phyloP scores from a whole-genome alignment of 1,140 invertebrate species.

The Drosophila sulfurigaster region DNA sequence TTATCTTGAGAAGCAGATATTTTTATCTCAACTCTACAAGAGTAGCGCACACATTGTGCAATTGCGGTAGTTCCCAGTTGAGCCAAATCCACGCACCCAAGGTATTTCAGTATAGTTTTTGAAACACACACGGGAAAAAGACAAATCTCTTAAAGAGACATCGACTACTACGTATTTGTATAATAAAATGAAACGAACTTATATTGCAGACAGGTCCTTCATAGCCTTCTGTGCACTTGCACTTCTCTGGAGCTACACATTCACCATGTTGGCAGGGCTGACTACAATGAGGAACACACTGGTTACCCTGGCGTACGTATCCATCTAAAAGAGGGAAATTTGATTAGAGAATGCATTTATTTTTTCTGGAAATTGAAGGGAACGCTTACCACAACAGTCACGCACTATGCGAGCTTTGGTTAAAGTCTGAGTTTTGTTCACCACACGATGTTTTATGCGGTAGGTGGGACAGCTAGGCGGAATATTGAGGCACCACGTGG shows the following conservation, averaged over 20 bases:
- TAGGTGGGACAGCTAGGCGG: conserved; percentile 95
- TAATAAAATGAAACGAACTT: conserved; percentile 88
- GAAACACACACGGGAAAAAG: conserved; percentile 29
- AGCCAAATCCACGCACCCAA: conserved; percentile 47
- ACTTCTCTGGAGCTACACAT: conserved; percentile 93
- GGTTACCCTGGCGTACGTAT: conserved; percentile 89
- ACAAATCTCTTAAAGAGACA: conserved; percentile 14
- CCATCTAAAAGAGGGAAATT: conserved; percentile 85
- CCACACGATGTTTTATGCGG: conserved; percentile 90
- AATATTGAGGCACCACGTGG: conserved; percentile 92
- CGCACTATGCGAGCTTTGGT: conserved; percentile 91
- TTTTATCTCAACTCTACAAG: conserved; percentile 11
- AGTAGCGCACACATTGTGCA: background rate
- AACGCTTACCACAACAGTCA: conserved; percentile 90
- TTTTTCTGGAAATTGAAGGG: background rate
- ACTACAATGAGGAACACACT: conserved; percentile 92
- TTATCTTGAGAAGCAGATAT: background rate
- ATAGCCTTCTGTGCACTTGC: conserved; percentile 94
- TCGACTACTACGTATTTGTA: conserved; percentile 21
- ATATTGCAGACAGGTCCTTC: conserved; percentile 94
- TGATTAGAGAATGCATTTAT: background rate
- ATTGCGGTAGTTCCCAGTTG: background rate
- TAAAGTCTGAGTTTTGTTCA: conserved; percentile 90
- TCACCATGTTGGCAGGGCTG: conserved; percentile 93
- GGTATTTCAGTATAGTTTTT: conserved; percentile 52